Percentiles rank a stretch among this genome's conserved stretches.
Evolutionary conservation across 2,888 invertebrate genomes (phyloP).

Genomic region (Drosophila yooni): DNA sequence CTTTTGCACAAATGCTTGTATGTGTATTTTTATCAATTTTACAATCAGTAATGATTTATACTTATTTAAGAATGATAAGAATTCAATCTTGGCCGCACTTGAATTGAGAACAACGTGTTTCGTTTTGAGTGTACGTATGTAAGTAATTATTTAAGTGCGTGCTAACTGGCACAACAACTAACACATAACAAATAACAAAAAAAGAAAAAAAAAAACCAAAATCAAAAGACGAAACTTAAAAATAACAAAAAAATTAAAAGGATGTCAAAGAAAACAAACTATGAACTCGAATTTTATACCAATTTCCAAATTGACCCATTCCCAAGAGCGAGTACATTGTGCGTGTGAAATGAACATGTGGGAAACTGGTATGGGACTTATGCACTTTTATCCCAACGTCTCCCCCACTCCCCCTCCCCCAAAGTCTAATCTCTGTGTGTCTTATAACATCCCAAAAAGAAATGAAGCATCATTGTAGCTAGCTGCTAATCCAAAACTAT

Average conservation of each 20-base stretch:
- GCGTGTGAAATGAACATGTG: slow-evolving; percentile 48
- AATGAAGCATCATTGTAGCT: slow-evolving; percentile 8
- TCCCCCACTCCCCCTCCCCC: not conserved
- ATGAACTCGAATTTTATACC: slow-evolving; percentile 56
- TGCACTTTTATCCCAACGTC: slow-evolving; percentile 5
- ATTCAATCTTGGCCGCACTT: not conserved
- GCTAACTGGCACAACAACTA: slow-evolving; percentile 27
- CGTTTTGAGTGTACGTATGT: slow-evolving; percentile 21
- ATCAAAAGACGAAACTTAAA: slow-evolving; percentile 1
- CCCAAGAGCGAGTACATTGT: slow-evolving; percentile 21
- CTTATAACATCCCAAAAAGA: slow-evolving; percentile 27
- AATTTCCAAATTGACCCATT: slow-evolving; percentile 21
- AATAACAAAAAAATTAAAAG: not conserved
- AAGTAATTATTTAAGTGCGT: slow-evolving; percentile 39
- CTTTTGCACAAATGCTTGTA: not conserved
- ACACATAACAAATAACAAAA: slow-evolving; percentile 21
- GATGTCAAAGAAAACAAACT: slow-evolving; percentile 20
- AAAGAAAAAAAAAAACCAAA: not conserved
- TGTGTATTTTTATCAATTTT: not conserved
- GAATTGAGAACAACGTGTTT: not conserved
- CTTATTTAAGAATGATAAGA: not conserved
- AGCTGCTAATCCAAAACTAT: slow-evolving; percentile 9
- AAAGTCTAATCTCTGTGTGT: slow-evolving; percentile 19
- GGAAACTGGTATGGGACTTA: slow-evolving; percentile 27
- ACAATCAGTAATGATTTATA: not conserved